Evolutionary conservation across 2,888 invertebrate genomes (phyloP).

Genomic region (Rhagophthalmus giganteus): DNA sequence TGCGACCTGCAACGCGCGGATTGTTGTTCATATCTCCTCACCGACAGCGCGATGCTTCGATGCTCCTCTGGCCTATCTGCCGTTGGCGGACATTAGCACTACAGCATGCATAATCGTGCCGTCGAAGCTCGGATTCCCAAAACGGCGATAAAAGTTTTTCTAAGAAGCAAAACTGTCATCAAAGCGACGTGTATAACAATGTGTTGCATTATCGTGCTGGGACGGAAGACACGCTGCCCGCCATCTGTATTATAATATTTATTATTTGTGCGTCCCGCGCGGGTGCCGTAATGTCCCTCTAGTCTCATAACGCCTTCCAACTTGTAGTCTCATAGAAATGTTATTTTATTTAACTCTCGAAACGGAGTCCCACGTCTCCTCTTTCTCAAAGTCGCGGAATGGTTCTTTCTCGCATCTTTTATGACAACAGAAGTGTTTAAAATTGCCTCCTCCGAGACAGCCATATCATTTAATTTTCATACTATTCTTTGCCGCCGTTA

Average conservation of each 20-base stretch:
- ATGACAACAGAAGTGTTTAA: slow-evolving; percentile 56
- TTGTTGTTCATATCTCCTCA: slow-evolving; percentile 36
- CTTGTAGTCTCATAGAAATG: slow-evolving; percentile 51
- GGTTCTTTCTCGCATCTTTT: slow-evolving; percentile 54
- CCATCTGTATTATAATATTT: slow-evolving; percentile 57
- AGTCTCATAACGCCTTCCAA: slow-evolving; percentile 49
- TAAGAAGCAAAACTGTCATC: slow-evolving; percentile 55
- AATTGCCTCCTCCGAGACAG: slow-evolving; percentile 54
- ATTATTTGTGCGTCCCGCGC: slow-evolving; percentile 56
- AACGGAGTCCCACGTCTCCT: slow-evolving; percentile 52
- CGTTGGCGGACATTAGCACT: slow-evolving; percentile 27
- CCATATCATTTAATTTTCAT: slow-evolving; percentile 57
- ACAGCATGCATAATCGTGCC: slow-evolving; percentile 38
- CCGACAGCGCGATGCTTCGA: slow-evolving; percentile 29
- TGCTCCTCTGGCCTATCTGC: slow-evolving; percentile 28
- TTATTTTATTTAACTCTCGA: slow-evolving; percentile 54
- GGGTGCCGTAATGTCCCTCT: slow-evolving; percentile 47
- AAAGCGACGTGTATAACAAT: slow-evolving; percentile 53
- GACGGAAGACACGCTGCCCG: slow-evolving; percentile 41
- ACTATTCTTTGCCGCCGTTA: slow-evolving; percentile 44
- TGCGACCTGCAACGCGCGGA: slow-evolving; percentile 38
- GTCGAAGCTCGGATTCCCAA: slow-evolving; percentile 43
- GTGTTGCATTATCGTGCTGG: slow-evolving; percentile 53
- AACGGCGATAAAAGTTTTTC: slow-evolving; percentile 55
- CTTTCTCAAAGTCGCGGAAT: slow-evolving; percentile 54